Conservation (phyloP, 2,888 invertebrate genomes). For the Branchipolynoe longqiensis region DNA sequence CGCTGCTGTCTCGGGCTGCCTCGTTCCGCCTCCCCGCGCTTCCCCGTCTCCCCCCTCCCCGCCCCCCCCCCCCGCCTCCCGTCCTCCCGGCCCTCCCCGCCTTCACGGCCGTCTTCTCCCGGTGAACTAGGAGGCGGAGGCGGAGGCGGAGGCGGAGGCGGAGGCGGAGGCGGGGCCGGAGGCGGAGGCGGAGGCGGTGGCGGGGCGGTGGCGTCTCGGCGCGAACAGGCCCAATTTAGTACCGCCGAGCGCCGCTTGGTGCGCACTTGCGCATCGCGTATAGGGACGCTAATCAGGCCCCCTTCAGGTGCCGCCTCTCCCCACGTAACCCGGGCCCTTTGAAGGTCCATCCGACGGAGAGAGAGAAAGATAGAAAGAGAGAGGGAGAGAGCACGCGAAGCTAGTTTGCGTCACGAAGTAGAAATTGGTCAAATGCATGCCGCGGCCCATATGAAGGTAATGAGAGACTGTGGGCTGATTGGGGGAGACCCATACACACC, state of each 20-base stretch:
- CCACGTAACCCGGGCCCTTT: not conserved
- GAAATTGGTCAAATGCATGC: slow-evolving; percentile 41
- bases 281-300: slow-evolving; percentile 26
- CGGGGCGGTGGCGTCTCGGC: not conserved
- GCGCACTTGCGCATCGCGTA: not conserved
- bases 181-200: not conserved
- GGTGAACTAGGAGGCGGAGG: no score
- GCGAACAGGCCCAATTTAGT: slow-evolving; percentile 38
- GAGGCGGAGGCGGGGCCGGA: not conserved
- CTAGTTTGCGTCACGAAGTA: not conserved
- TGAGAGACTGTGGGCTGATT: not conserved
- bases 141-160: not conserved
- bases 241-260: not conserved
- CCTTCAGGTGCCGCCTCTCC: not conserved
- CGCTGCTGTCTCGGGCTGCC: no score
- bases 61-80: no score
- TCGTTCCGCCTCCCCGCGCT: no score
- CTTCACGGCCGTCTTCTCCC: no score
- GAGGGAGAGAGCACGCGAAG: not conserved
- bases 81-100: no score
- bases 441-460: not conserved
- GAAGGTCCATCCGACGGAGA: not conserved
- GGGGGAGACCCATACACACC: no score
- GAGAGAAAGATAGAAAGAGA: not conserved
- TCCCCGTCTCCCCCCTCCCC: no score